Base-by-base conservation (phyloP, 2,797 vertebrate genomes). In the Bryconaethiops microstoma region DNA sequence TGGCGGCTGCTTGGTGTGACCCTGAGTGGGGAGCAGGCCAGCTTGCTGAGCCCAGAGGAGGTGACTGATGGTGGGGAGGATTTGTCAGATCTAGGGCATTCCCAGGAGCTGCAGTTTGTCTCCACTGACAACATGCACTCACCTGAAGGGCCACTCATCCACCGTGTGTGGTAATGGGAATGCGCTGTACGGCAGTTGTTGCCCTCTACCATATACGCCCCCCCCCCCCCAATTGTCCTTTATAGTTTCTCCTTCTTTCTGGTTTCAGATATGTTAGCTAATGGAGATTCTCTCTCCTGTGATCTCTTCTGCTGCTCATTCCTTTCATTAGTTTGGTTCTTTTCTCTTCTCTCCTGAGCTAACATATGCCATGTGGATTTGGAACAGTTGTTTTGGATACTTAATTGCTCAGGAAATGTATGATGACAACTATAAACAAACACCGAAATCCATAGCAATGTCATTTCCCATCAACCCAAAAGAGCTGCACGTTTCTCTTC, bases 21-120 rank as follows among this genome's bases (percentile, higher is more conserved):
- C 93, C 93, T 90, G 87, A 92, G 89, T 89, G 87, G 91, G 91
- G 91, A 86, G 85, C 89, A 86, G 89, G 90, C 90, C 91, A 90
- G 88, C 92, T 93, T 90, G 86, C 89, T 91, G 91, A 93, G 88
- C 92, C 90, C n/a, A 86, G 90, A 90, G 90, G 90, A 92, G 86
- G 90, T 94, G 93, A 95, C 93, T 92, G 92, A 95, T 95, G 90
- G 92, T 57, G 91, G 92, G 90, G 88, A 88, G 90, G 88, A 86
- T 92, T 91, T 94, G 93, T 94, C 95, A 99, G 96, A 98, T 94
- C 94, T 98, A 93, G 98, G 97, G 94, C 96, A 93, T 87, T 99
- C 96, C 90, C 96, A 95, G 88, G 96, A 98, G 92, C 95, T 95
- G 74, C 96, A 97, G 2, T 99, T 97, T 87, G 96, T 98, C 89